Base-by-base conservation (phyloP, 2,797 vertebrate genomes). In the Pantherophis vulpinus region DNA sequence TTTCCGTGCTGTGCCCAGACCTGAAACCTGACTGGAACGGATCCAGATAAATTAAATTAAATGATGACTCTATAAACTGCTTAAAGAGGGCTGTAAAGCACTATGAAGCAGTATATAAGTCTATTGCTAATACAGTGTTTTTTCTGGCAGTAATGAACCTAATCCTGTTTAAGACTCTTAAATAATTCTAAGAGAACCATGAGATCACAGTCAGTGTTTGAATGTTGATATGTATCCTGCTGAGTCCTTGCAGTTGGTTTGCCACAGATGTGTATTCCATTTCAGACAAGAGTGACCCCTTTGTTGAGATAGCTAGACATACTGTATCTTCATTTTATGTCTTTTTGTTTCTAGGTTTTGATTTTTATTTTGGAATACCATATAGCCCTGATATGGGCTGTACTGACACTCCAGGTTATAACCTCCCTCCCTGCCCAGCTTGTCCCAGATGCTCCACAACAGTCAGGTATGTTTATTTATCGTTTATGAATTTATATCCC, bases 351-450 rank as follows among this genome's bases (percentile, higher is more conserved):
- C 25, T 97, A 99, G 99, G 99, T 54, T 99, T 99, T 0, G 98
- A 99, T 93, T 99, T 98, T 96, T 99, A 98, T 97, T 97, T 98
- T 0, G 99, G 99, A 60, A 98, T 99, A 92, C 99, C 99, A 4
- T 99, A 99, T 95, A 99, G 99, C 96, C 98, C 99, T 0, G 99
- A 99, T 93, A 99, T 99, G 99, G 99, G 99, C 96, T 99, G 99
- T 93, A 99, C 98, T 0, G 99, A 99, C 83, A 94, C 8, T 51
- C 98, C 99, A 0, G 99, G 99, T 56, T 99, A 98, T 92, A 96
- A 99, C 96, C 88, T 98, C 55, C 99, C 99, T 0, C 97, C 96
- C 25, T 99, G 99, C 91, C 97, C 95, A 0, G 97, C 98, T 1
- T 99, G 99, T 96, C 97, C 98, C 0, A 92, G 2, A 88, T 95